These are phyloP conservation scores for Drosophila varians DNA, from an alignment of 1,140 invertebrate species.

Conservation along the genomic window DNA sequence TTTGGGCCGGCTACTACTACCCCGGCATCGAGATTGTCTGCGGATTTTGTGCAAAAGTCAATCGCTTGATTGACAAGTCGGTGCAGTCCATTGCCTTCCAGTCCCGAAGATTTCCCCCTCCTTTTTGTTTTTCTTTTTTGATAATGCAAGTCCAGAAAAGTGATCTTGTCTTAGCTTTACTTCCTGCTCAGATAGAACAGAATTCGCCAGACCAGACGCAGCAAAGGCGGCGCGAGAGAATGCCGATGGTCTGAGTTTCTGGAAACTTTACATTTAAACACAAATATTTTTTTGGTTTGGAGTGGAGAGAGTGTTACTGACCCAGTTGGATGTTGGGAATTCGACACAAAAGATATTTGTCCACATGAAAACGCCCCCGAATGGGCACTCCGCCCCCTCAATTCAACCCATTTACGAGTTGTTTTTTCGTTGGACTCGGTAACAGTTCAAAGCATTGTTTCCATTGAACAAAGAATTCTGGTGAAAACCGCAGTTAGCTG, in stretches of 20 bases:
- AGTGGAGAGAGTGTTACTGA: constrained; percentile 19
- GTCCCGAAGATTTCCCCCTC: constrained; percentile 5
- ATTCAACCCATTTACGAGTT: constrained; percentile 39
- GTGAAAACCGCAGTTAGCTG: constrained; percentile 37
- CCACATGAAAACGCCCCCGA: constrained; percentile 51
- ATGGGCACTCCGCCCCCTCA: constrained; percentile 4
- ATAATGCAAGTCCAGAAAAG: constrained; percentile 52
- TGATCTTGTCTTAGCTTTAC: constrained; percentile 62
- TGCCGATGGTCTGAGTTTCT: constrained; percentile 15
- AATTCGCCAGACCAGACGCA: constrained; percentile 5
- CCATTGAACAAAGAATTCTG: constrained; percentile 57
- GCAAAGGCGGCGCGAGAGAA: constrained; percentile 25
- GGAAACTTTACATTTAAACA: constrained; percentile 14
- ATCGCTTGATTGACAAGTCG: constrained; percentile 78
- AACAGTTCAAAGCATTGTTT: constrained; percentile 64
- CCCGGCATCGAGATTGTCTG: constrained; percentile 67
- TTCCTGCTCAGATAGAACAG: constrained; percentile 49
- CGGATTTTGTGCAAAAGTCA: constrained; percentile 76
- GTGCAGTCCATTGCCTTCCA: constrained; percentile 40
- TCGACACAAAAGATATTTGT: constrained; percentile 61
- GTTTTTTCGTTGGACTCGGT: constrained; percentile 37
- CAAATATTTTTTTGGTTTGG: constrained; percentile 8
- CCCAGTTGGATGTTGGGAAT: constrained; percentile 40
- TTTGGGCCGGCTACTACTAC: constrained; percentile 33
- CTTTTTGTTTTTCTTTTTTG: constrained; percentile 50